phyloP scores from a whole-genome alignment of 2,113 vertebrate species.

The Sceloporus undulatus region DNA sequence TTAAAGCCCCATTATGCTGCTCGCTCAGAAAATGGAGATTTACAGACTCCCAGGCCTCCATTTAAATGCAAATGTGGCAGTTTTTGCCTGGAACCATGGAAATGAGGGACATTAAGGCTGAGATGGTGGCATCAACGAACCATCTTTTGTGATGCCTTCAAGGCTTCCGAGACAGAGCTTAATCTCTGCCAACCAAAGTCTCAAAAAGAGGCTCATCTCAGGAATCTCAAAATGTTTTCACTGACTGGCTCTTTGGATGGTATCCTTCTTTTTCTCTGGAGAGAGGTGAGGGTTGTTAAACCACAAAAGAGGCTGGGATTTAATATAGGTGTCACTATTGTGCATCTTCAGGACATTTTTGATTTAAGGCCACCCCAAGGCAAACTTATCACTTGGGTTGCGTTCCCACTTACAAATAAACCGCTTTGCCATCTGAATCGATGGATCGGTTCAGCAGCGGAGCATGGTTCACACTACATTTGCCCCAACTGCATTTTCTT shows the following conservation, averaged over 20 bases:
- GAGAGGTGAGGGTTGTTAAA: background rate
- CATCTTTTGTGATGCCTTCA: background rate
- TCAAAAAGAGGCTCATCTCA: fast-evolving
- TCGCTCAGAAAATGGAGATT: constrained; percentile 72
- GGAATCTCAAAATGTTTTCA: background rate
- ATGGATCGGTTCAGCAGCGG: no score
- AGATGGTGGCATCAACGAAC: background rate
- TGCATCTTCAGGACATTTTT: no score
- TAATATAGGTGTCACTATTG: no score
- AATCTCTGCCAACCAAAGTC: background rate
- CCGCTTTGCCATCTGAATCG: no score
- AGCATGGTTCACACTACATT: no score
- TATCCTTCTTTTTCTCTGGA: background rate
- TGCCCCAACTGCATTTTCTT: no score
- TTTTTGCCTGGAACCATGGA: constrained; percentile 58
- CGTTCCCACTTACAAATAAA: no score
- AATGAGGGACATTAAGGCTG: constrained; percentile 57
- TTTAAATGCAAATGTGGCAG: constrained; percentile 80
- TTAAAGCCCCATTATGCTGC: constrained; percentile 75
- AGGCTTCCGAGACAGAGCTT: fast-evolving
- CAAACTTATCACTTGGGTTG: no score
- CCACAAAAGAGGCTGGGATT: background rate
- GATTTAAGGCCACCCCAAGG: no score
- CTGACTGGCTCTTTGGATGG: fast-evolving
- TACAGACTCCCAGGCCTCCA: constrained; percentile 75